These are phyloP conservation scores for Nowickia ferox DNA, from an alignment of 2,888 invertebrate species.

Conservation along the genomic window DNA sequence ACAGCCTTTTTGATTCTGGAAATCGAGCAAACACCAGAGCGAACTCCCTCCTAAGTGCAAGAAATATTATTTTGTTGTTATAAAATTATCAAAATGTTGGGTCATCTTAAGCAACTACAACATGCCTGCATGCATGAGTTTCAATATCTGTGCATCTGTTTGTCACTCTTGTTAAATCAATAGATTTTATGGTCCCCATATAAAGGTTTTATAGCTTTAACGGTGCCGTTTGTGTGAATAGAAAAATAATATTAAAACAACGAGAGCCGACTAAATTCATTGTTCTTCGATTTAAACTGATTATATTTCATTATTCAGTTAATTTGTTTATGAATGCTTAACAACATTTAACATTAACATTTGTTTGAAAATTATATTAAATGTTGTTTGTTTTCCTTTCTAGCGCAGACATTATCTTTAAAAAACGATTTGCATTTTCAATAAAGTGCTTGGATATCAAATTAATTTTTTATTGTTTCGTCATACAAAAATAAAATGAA, in stretches of 20 bases:
- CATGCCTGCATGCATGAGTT: not conserved
- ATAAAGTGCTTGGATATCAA: slow-evolving; percentile 67
- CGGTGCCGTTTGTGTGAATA: slow-evolving; percentile 69
- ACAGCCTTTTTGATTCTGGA: too few relatives aligned
- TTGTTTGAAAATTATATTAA: slow-evolving; percentile 31
- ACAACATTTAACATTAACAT: too few relatives aligned
- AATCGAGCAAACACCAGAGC: too few relatives aligned
- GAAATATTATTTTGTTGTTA: too few relatives aligned
- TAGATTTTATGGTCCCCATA: slow-evolving; percentile 63
- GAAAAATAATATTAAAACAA: slow-evolving; percentile 15
- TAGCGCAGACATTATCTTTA: slow-evolving; percentile 40
- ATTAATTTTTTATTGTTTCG: slow-evolving; percentile 65
- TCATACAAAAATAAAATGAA: slow-evolving; percentile 55
- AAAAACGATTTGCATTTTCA: slow-evolving; percentile 69
- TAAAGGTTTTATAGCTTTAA: slow-evolving; percentile 68
- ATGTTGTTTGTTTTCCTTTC: slow-evolving; percentile 3
- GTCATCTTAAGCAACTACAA: not conserved
- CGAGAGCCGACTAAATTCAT: slow-evolving; percentile 19
- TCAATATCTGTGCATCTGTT: not conserved
- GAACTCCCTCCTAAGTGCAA: too few relatives aligned
- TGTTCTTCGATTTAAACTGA: slow-evolving; percentile 58
- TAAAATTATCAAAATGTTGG: not conserved
- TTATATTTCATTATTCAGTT: slow-evolving; percentile 21
- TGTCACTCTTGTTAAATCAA: slow-evolving; percentile 27
- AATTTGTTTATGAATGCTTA: slow-evolving; percentile 26